These are phyloP conservation scores for Cyprinodon variegatus DNA, from an alignment of 2,113 vertebrate genomes.

Conservation along the genomic window DNA sequence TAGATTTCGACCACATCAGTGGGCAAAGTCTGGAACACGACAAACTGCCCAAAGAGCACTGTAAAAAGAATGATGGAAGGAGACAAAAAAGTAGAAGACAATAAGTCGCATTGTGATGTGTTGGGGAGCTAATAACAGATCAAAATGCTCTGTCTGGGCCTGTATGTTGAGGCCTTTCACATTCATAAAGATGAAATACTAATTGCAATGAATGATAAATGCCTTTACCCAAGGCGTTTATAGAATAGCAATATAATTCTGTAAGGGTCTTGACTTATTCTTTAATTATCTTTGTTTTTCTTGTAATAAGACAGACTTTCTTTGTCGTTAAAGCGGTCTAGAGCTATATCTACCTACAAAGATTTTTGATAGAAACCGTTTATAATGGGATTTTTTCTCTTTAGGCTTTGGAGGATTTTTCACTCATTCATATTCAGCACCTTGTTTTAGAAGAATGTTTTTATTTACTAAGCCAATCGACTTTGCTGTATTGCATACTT, in stretches of 20 bases:
- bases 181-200: background rate
- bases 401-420: background rate
- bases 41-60: conserved; percentile 99
- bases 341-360: background rate
- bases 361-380: background rate
- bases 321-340: background rate
- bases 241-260: no score
- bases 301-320: background rate
- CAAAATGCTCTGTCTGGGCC: background rate
- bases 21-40: conserved; percentile 94
- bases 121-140: background rate
- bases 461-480: background rate
- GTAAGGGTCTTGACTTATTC: background rate
- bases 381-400: background rate
- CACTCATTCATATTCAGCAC: background rate
- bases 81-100: background rate
- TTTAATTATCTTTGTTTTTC: background rate
- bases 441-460: background rate
- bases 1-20: conserved; percentile 94
- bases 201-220: no score
- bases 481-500: background rate
- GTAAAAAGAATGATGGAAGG: conserved; percentile 12
- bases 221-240: no score
- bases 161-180: background rate
- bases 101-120: background rate